Evolutionary conservation across 2,113 vertebrate genomes (phyloP), one percentile per base, ranked within the genome.

Genomic region (Morphnarchus princeps): DNA sequence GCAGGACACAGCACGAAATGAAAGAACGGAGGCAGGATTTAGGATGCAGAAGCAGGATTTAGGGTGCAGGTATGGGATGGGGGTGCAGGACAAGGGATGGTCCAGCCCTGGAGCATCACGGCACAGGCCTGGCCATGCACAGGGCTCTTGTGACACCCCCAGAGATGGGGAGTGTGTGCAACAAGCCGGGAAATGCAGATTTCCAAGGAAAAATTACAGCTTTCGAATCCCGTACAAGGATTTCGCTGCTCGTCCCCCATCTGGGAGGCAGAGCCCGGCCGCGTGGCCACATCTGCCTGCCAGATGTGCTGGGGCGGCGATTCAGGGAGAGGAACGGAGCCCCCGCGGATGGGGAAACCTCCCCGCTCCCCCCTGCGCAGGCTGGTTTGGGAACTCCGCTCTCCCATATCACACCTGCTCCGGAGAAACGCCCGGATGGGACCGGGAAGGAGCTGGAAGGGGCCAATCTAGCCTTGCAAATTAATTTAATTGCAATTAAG

Each of bases 231-330:
- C 7, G 1, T 15, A 1, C 54, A 16, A 81, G 83, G 40, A 61
- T 93, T 81, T 11, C 6, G 10, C 34, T 11, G 24, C 72, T 89
- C 5, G 6, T 91, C 70, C 87, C 80, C 96, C 97, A 98, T 98
- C 94, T 98, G 98, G 93, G 96, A 83, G 92, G 96, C 98, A 98
- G 97, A 97, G 78, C 70, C 82, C 10, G 0, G 74, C 62, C 52
- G 17, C 42, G 11, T 34, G 62, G 82, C 58, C 90, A 82, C 98
- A 98, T 98, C 97, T 98, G 98, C 63, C 84, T 0, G 6, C 97
- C 98, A 98, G 97, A 98, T 98, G 98, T 95, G 65, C 21, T 1
- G 12, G 91, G 78, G 6, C 4, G 0, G 31, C 6, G 13, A 32
- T 32, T 26, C 1, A 6, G 38, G 28, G 50, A 66, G 69, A 62